Evolutionary conservation across 2,113 vertebrate genomes (phyloP).

Genomic region (Nibea coibor): DNA sequence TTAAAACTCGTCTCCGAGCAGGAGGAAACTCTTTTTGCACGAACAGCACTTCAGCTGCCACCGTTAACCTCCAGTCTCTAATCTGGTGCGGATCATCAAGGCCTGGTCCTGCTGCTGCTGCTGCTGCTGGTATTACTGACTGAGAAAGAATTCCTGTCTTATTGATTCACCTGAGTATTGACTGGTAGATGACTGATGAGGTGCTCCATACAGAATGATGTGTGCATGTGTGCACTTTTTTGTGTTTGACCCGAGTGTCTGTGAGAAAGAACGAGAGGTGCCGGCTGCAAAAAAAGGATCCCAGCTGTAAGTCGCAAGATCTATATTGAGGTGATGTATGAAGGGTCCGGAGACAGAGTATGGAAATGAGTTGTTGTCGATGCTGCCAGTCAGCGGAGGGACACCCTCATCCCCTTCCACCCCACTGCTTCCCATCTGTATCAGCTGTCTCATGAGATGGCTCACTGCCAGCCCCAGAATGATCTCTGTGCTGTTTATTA

Average conservation of each 20-base stretch:
- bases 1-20: constrained; percentile 21
- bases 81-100: constrained; percentile 51
- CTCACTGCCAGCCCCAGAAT: constrained; percentile 35
- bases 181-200: constrained; percentile 61
- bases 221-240: constrained; percentile 19
- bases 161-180: constrained; percentile 76
- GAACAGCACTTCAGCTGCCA: constrained; percentile 11
- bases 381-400: constrained; percentile 50
- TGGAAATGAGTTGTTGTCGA: constrained; percentile 49
- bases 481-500: constrained; percentile 34
- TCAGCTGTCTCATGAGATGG: constrained; percentile 23
- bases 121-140: constrained; percentile 51
- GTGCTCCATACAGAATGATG: constrained; percentile 7
- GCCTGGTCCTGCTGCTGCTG: constrained; percentile 7
- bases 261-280: constrained; percentile 40
- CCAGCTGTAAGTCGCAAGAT: constrained; percentile 21
- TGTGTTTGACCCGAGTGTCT: constrained; percentile 10
- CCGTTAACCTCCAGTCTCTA: constrained; percentile 20
- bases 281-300: neutral
- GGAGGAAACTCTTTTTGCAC: constrained; percentile 9
- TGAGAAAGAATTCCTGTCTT: constrained; percentile 61
- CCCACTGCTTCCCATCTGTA: neutral
- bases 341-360: constrained; percentile 22
- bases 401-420: neutral
- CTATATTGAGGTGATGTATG: constrained; percentile 21